Base-by-base conservation (phyloP, 1,140 invertebrate genomes). In the Leptoteleia sp. region DNA sequence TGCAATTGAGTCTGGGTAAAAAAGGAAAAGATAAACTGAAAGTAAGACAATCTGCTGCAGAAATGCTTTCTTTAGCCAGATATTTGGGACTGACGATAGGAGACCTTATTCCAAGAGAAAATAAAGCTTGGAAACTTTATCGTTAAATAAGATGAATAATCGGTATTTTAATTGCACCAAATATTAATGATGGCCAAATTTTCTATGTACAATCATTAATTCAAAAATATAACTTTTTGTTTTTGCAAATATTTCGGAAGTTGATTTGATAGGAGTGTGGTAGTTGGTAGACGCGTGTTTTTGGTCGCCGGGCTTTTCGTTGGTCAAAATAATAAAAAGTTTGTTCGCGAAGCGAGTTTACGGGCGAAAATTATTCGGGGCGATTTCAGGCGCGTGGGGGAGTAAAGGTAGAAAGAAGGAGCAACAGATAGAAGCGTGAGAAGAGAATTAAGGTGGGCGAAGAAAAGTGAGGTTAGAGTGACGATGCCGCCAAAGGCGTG, bases 21-120 rank as follows among this genome's bases (percentile, higher is more conserved):
- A 50, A 54, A 35, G 67, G 47, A 9, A 47, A 17, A n/a, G 55
- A 50, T 37, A 57, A 71, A 64, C 11, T 80, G 12, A 73, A 76
- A 75, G 29, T 78, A 4, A 81, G 48, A 8, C 79, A 81, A 37
- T 77, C 79, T 7, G 54, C 73, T 8, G 54, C 79, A 9, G 73
- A 77, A 78, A 50, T 70, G 43, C 50, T 76, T 12, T 75, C 55
- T 55, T 62, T 80, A 29, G 17, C 48, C 5, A 38, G 45, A 35
- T 72, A 67, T 47, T 62, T 80, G 6, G 47, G 52, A 11, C 16
- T 80, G 4, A 80, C 76, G 45, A 57, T 80, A 29, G 72, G 43
- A 17, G 65, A 57, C 11, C 12, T 70, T 13, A 35, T 70, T 8
- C 33, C 65, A 8, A 1, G 5, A 48, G 25, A 35, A 8, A 59